Base-by-base conservation (phyloP, 1,140 invertebrate genomes). In the Neocloeon triangulifer region DNA sequence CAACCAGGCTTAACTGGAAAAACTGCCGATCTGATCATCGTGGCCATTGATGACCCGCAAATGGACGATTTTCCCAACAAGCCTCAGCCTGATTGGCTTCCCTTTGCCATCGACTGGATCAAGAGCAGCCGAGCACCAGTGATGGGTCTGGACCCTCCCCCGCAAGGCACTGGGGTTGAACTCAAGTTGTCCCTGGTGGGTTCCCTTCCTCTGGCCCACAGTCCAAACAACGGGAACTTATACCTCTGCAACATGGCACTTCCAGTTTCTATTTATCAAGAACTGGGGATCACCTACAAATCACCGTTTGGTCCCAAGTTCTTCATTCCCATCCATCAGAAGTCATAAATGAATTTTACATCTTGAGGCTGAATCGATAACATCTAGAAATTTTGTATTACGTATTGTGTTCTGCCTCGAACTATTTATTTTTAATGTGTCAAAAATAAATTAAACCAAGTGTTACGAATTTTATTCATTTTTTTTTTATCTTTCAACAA, bases 301-400 rank as follows among this genome's bases (percentile, higher is more conserved):
- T 79, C 81, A 34, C 84, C 84, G 5, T 92, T 89, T 55, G 80
- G 79, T 37, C 71, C 80, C 25, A 78, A 81, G 54, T 78, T 81
- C 55, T 67, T 81, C 41, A 80, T 88, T 56, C 69, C 81, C 37
- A 62, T 89, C 39, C 73, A 86, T 61, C 59, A 63, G 37, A 64
- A 65, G n/a, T n/a, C n/a, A n/a, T n/a, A n/a, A n/a, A n/a, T n/a
- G n/a, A n/a, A n/a, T n/a, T n/a, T n/a, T n/a, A n/a, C n/a, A n/a
- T n/a, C n/a, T n/a, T n/a, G n/a, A n/a, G n/a, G n/a, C n/a, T n/a
- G n/a, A n/a, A n/a, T n/a, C n/a, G n/a, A n/a, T n/a, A n/a, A n/a
- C n/a, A n/a, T n/a, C n/a, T n/a, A n/a, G n/a, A n/a, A n/a, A n/a
- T n/a, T n/a, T n/a, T n/a, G n/a, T n/a, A n/a, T n/a, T n/a, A n/a